These are phyloP conservation scores for Pogona vitticeps DNA, from an alignment of 2,113 vertebrate species.

Conservation along the genomic window DNA sequence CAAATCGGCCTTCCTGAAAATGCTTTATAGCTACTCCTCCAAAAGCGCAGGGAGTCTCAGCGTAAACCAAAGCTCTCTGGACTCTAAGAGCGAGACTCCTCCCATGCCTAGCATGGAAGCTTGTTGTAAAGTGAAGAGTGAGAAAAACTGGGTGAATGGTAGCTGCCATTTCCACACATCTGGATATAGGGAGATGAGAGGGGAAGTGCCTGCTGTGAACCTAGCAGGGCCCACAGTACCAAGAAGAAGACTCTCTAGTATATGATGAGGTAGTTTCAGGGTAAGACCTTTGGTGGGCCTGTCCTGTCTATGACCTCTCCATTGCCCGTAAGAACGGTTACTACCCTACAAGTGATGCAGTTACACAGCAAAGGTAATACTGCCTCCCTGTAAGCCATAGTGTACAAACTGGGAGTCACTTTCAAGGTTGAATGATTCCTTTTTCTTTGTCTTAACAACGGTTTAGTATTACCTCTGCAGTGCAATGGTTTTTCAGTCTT, in stretches of 20 bases:
- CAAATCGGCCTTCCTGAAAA: slow-evolving; percentile 84
- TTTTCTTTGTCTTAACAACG: neutral
- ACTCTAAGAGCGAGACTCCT: slow-evolving; percentile 46
- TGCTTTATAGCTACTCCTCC: slow-evolving; percentile 81
- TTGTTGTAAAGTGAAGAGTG: neutral
- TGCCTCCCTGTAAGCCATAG: neutral
- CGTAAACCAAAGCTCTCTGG: slow-evolving; percentile 69
- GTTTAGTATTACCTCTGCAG: neutral
- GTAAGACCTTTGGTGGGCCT: neutral
- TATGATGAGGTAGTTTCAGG: slow-evolving; percentile 57
- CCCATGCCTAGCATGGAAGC: neutral
- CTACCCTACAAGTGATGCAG: rapidly evolving
- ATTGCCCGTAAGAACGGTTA: neutral
- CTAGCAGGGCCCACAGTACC: slow-evolving; percentile 23
- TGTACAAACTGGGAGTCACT: neutral
- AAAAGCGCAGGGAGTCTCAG: slow-evolving; percentile 71
- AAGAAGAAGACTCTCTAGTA: slow-evolving; percentile 78
- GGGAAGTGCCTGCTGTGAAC: slow-evolving; percentile 25
- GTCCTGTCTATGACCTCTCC: neutral
- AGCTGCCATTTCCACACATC: slow-evolving; percentile 52
- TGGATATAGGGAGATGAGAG: slow-evolving; percentile 28
- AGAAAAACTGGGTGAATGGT: slow-evolving; percentile 54
- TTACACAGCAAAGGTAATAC: neutral
- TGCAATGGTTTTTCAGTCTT: neutral
- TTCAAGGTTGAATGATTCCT: neutral